Evolutionary conservation across 2,113 vertebrate species (phyloP), one percentile per base, ranked within the genome.

Genomic region (Lepus americanus): DNA sequence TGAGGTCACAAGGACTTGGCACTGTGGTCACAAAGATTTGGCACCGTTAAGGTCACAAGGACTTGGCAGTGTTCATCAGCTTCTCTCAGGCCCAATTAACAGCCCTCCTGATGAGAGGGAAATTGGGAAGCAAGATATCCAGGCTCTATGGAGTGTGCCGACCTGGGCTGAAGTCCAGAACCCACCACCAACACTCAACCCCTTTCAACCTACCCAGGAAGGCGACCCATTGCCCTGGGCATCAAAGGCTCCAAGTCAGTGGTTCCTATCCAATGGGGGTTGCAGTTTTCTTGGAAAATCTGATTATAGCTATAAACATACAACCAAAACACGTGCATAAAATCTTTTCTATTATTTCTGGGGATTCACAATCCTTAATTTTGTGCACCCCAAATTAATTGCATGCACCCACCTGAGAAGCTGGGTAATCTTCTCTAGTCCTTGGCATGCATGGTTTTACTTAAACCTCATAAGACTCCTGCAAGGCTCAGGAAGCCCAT

Each of bases 1-100:
- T 90, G 64, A 87, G 55, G 53, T 93, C 64, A 92, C n/a, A 82
- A 87, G 73, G 83, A 80, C 33, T 86, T 96, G 23, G 59, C 22
- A 72, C 36, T 9, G 55, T 59, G 49, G 53, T 91, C 64, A 93
- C n/a, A 82, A 84, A 69, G 83, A 80, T 31, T 86, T 97, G 23
- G 59, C 22, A 72, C 36, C 20, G 2, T 59, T 59, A 59, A 59
- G 55, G 55, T 59, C 55, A 59, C 14, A 59, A 16, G 77, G 84
- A 91, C 49, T 88, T 96, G 79, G 79, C 61, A 91, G 27, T 44
- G 59, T 63, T 63, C 81, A 70, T 88, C 20, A 49, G 25, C 69
- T 86, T 91, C 39, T 63, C 27, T 64, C 79, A 36, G 33, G 29
- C 70, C 91, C 49, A 67, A 1, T 25, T 67, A 89, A 67, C 79